Percentiles rank a stretch among this genome's conserved stretches.
Evolutionary conservation across 2,797 vertebrate species (phyloP).

Genomic region (Nyctibius grandis): DNA sequence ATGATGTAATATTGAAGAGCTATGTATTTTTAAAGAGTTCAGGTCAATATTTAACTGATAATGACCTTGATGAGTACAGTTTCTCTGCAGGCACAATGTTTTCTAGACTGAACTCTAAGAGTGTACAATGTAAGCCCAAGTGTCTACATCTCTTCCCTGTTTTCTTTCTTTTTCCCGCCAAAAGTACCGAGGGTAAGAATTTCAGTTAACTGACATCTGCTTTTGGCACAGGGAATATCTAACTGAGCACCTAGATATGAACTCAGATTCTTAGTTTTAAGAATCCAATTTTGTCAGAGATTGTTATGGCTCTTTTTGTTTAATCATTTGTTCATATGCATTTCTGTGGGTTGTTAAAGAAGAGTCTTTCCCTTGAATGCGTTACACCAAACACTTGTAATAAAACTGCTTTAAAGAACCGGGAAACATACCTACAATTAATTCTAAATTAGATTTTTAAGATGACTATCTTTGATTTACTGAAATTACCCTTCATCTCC

Average conservation of each 20-base stretch:
- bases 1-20: background rate
- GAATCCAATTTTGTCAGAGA: background rate
- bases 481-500: background rate
- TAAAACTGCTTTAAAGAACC: background rate
- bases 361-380: background rate
- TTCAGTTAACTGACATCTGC: background rate
- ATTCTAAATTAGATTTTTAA: background rate
- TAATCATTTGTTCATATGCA: background rate
- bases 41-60: background rate
- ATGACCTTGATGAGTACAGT: background rate
- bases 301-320: background rate
- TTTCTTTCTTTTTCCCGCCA: background rate
- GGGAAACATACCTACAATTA: background rate
- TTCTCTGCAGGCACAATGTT: background rate
- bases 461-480: background rate
- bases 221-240: background rate
- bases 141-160: background rate
- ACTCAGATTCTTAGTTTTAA: background rate
- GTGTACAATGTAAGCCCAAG: background rate
- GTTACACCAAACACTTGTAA: background rate
- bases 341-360: background rate
- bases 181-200: background rate
- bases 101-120: background rate
- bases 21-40: background rate
- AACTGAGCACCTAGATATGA: background rate